Evolutionary conservation across 2,888 invertebrate species (phyloP), one percentile per base, ranked within the genome.

Genomic region (Odontothrips loti): DNA sequence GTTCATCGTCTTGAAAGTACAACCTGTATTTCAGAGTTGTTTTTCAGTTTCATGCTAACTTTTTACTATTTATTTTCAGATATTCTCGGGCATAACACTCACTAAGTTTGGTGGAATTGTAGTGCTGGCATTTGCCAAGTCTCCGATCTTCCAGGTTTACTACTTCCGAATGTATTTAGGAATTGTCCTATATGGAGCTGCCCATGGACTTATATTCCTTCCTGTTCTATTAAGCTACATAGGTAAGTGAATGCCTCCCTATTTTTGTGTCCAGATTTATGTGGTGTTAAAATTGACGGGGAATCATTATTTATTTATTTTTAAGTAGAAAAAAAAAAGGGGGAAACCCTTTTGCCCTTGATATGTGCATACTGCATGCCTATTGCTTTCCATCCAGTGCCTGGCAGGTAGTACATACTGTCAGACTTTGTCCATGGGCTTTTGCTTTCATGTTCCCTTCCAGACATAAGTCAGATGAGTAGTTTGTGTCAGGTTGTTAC

Each of bases 141-240:
- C 97, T 82, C 98, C 98, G 90, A 96, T 99, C 84, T 99, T 99
- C 90, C 89, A 93, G 91, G 93, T 94, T 86, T 97, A 96, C 89
- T 98, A 97, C 90, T 98, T 97, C 90, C 92, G 97, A 84, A 97
- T 98, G 96, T 99, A 99, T 89, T 90, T 99, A 86, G 97, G 98
- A 82, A 99, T 99, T 85, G 99, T 99, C 81, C 86, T 99, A 82
- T 94, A 97, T 87, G 99, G 99, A 81, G 99, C 99, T 12, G 93
- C 96, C 9, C 99, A 99, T 88, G 99, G 99, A 27, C 92, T 99
- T 83, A 93, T 99, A 86, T 98, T 99, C 90, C 90, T 99, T 85
- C 99, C 99, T 12, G 98, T 99, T 82, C 91, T 99, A 86, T 93
- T 99, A 85, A 97, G 97, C 88, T 98, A 96, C 91, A 94, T 97